Evolutionary conservation across 2,113 vertebrate genomes (phyloP).

Genomic region (Podilymbus podiceps): DNA sequence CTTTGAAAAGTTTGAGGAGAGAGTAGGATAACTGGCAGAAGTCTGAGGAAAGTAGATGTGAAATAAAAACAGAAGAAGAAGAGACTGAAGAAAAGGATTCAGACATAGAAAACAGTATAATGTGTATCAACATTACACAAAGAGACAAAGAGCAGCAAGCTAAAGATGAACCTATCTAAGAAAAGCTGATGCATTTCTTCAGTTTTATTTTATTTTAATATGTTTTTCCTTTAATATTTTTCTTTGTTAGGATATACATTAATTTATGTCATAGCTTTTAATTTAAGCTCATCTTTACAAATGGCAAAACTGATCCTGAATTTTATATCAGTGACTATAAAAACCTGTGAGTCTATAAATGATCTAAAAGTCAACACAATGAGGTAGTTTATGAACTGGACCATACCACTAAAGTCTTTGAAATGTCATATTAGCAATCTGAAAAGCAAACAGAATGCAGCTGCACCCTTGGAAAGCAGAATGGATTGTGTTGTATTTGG

Average conservation of each 20-base stretch:
- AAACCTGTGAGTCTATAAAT: background rate
- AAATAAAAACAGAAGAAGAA: background rate
- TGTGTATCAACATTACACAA: background rate
- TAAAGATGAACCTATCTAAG: background rate
- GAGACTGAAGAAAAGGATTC: background rate
- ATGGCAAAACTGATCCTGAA: background rate
- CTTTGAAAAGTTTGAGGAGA: background rate
- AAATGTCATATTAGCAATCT: background rate
- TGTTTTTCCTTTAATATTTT: background rate
- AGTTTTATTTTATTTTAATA: no score
- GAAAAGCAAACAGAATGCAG: background rate
- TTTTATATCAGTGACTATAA: background rate
- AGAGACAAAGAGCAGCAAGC: background rate
- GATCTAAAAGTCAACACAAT: background rate
- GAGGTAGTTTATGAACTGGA: background rate
- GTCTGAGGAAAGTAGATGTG: background rate
- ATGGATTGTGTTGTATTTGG: background rate
- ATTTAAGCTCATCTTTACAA: background rate
- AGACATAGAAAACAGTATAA: background rate
- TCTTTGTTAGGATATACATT: background rate
- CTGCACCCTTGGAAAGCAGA: background rate
- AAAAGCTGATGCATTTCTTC: background rate
- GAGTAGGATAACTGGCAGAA: background rate
- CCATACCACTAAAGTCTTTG: background rate
- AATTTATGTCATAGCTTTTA: background rate